Percentiles rank a stretch among this genome's conserved stretches.
phyloP scores from a whole-genome alignment of 2,888 invertebrate genomes.

The Mamestra brassicae region DNA sequence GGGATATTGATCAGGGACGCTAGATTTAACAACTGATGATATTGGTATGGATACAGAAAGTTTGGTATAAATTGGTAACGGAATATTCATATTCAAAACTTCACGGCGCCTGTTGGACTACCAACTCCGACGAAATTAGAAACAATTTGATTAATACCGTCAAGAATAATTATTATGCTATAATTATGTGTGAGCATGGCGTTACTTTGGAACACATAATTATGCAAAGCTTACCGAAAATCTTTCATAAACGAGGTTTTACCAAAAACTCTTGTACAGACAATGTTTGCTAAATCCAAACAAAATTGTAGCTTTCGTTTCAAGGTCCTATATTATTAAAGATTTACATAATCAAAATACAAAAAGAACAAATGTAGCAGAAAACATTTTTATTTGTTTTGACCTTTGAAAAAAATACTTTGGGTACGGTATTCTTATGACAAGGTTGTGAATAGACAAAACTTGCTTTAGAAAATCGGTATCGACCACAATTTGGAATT shows the following conservation, averaged over 20 bases:
- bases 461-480: neutral
- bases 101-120: neutral
- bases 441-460: neutral
- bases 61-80: neutral
- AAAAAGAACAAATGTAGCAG: conserved; percentile 43
- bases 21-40: neutral
- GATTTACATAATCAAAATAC: conserved; percentile 63
- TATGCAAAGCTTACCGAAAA: conserved; percentile 12
- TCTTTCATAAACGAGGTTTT: conserved; percentile 41
- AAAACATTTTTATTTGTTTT: conserved; percentile 43
- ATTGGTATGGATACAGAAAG: neutral
- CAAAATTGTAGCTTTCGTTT: conserved; percentile 48
- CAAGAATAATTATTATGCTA: neutral
- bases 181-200: neutral
- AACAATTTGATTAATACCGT: neutral
- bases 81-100: neutral
- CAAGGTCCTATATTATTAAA: conserved; percentile 54
- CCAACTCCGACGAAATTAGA: neutral
- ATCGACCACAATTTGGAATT: conserved; percentile 7
- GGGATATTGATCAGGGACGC: conserved; percentile 16
- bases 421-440: neutral
- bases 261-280: conserved; percentile 38
- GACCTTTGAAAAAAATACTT: conserved; percentile 21
- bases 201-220: conserved; percentile 13
- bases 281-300: conserved; percentile 46